Percentiles rank a stretch among this genome's conserved stretches.
phyloP scores from a whole-genome alignment of 1,140 invertebrate species.

The Brachionus manjavacas region DNA sequence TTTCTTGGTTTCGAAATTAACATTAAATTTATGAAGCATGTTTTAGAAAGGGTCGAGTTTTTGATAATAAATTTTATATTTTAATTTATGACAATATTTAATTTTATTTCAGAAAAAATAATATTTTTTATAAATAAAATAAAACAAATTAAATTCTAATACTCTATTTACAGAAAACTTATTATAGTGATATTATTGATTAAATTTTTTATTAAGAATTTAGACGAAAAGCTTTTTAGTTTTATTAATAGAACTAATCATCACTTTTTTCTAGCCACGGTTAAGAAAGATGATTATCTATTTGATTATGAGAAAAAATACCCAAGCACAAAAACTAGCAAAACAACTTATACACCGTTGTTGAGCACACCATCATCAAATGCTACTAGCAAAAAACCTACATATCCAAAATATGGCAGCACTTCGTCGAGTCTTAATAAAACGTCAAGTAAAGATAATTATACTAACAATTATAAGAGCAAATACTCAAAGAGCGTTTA shows the following conservation, averaged over 20 bases:
- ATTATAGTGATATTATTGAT: neutral
- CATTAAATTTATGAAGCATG: too few species aligned
- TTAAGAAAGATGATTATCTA: neutral
- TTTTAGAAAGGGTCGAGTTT: too few species aligned
- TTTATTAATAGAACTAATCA: neutral
- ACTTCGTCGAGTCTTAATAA: neutral
- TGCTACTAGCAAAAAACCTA: neutral
- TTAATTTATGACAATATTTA: too few species aligned
- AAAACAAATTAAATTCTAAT: too few species aligned
- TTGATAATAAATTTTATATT: too few species aligned
- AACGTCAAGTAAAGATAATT: conserved; percentile 1
- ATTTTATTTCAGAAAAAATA: too few species aligned
- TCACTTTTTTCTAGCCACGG: neutral
- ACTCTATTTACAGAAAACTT: too few species aligned
- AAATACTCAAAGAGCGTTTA: conserved; percentile 2
- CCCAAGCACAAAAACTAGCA: neutral
- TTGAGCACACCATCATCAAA: neutral
- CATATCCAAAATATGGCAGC: conserved; percentile 12
- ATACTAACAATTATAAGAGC: neutral
- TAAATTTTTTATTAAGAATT: neutral
- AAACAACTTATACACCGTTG: neutral
- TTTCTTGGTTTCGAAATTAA: too few species aligned
- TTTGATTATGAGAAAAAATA: neutral
- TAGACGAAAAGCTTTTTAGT: neutral
- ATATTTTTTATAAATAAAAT: too few species aligned